Base-by-base conservation (phyloP, 1,140 invertebrate species). In the Rhagoletis zephyria region DNA sequence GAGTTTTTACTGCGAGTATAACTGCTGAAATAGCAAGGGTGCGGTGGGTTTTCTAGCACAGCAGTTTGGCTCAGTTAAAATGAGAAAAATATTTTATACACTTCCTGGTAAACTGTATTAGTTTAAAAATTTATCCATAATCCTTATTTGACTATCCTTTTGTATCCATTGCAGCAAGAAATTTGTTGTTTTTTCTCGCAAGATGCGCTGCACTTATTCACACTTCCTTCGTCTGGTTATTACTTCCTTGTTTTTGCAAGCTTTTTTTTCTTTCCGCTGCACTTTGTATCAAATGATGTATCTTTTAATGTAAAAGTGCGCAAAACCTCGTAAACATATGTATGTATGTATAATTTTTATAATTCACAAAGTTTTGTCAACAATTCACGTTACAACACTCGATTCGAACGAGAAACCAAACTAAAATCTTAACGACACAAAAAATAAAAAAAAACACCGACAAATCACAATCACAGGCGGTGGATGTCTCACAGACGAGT, bases 101-200 rank as follows among this genome's bases (percentile, higher is more conserved):
- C 64, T 86, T 65, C 85, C 85, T 86, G 85, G 51, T n/a, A n/a
- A n/a, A 63, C 16, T 64, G 40, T 51, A 65, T 65, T 64, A n/a
- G 7, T 59, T 45, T 48, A 65, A 14, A 64, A 86, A 61, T 14
- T 12, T 81, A 2, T 56, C 16, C 48, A 56, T 19, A 56, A 30
- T 59, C 48, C n/a, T 81, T 56, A 56, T 19, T 30, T 5, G n/a
- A 30, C 56, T 59, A 56, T 81, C n/a, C 45, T 81, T 81, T 14
- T 30, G n/a, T 56, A 51, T 81, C 74, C 48, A 10, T 77, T 74
- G 30, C 14, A 19, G 5, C 63, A 56, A 56, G 51, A 56, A 67
- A 30, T 67, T 0, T 67, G 19, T 10, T 30, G 40, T 67, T 40
- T 40, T 42, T 67, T 42, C 64, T 40, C 64, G 5, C 30, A 67